Evolutionary conservation across 2,797 vertebrate genomes (phyloP).

Genomic region (Mus caroli): DNA sequence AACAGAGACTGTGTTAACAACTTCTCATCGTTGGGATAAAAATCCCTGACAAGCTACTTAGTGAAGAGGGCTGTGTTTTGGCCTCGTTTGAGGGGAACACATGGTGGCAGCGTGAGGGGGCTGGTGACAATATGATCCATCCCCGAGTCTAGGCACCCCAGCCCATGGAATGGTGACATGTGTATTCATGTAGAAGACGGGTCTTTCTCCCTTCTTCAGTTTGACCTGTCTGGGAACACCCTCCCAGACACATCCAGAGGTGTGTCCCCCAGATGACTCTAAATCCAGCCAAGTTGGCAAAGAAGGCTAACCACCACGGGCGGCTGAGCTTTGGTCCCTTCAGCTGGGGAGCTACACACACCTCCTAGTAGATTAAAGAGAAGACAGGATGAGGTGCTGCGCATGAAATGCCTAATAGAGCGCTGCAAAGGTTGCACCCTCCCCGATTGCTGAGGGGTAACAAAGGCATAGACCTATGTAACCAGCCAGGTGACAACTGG

Average conservation of each 20-base stretch:
- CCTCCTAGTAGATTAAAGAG: neutral
- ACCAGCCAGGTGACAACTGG: neutral
- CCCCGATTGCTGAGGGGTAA: neutral
- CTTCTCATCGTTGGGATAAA: neutral
- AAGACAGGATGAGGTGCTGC: neutral
- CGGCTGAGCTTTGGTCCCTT: neutral
- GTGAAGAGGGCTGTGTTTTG: neutral
- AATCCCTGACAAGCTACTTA: neutral
- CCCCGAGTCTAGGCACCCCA: too few species aligned
- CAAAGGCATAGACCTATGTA: neutral
- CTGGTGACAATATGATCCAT: neutral
- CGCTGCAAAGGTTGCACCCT: neutral
- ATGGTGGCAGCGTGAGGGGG: neutral
- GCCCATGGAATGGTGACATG: too few species aligned
- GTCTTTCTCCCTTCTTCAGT: neutral
- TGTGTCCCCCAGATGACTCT: neutral
- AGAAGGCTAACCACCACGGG: neutral
- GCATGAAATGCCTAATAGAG: neutral
- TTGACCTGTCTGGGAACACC: neutral
- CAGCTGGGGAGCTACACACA: neutral
- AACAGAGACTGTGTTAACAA: neutral
- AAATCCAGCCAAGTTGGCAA: neutral
- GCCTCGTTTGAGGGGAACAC: neutral
- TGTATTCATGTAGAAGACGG: too few species aligned
- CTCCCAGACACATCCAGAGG: too few species aligned